Conservation (phyloP, 2,113 vertebrate genomes). For the Thunnus maccoyii region DNA sequence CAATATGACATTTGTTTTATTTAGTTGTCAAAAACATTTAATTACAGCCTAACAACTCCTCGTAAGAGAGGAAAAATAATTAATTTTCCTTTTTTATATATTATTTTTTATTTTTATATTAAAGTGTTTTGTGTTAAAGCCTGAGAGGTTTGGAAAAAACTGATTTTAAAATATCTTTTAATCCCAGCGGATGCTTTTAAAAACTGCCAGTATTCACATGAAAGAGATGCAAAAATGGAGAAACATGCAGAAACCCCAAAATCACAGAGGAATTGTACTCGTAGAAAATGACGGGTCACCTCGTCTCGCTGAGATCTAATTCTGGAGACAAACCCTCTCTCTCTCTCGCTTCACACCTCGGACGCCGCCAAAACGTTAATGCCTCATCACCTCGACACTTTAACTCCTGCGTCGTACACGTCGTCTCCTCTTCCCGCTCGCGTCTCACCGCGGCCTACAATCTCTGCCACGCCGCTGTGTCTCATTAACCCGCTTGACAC, state of each 20-base stretch:
- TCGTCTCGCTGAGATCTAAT: slow-evolving; percentile 21
- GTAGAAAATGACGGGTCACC: slow-evolving; percentile 21
- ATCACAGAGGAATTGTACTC: slow-evolving; percentile 47
- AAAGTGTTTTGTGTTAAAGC: slow-evolving; percentile 29
- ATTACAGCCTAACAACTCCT: background rate
- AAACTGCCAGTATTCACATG: slow-evolving; percentile 26
- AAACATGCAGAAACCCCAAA: slow-evolving; percentile 10
- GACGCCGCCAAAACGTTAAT: slow-evolving; percentile 27
- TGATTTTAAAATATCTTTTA: slow-evolving; percentile 6
- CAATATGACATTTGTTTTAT: background rate
- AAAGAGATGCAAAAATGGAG: slow-evolving; percentile 7
- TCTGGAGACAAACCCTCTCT: slow-evolving; percentile 28
- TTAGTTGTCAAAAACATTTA: background rate
- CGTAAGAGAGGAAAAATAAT: background rate
- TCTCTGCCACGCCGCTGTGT: background rate
- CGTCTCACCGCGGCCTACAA: background rate
- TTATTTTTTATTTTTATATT: background rate
- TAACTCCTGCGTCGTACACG: slow-evolving; percentile 16
- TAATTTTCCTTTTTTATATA: background rate
- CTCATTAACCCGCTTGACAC: background rate
- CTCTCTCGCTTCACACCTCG: slow-evolving; percentile 20
- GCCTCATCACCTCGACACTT: slow-evolving; percentile 45
- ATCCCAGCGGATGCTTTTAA: slow-evolving; percentile 43
- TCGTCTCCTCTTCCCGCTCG: background rate
- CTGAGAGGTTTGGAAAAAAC: slow-evolving; percentile 14